Conservation (phyloP, 2,797 vertebrate species). For the Tamandua tetradactyla region DNA sequence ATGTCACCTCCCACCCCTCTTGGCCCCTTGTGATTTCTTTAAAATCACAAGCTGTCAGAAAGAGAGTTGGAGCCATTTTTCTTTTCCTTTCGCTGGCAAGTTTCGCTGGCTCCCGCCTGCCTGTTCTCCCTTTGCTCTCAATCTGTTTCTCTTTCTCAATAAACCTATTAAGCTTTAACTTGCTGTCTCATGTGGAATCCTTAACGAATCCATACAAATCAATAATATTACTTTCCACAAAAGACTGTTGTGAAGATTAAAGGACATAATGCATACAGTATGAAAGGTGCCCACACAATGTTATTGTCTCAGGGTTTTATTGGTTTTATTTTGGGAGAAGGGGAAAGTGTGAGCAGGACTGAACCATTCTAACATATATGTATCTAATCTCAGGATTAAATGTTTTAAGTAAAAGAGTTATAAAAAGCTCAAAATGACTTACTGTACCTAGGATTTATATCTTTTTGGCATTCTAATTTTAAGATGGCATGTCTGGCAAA, state of each 20-base stretch:
- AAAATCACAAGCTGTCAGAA: too few species aligned
- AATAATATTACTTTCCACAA: not conserved
- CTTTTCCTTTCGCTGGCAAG: too few species aligned
- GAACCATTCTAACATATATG: not conserved
- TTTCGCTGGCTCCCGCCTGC: too few species aligned
- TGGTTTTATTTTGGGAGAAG: not conserved
- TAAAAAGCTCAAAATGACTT: constrained; percentile 19
- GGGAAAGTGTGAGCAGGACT: not conserved
- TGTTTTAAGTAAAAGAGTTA: not conserved
- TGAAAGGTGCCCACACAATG: not conserved
- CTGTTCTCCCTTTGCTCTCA: too few species aligned
- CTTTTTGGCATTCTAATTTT: not conserved
- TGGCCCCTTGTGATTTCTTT: too few species aligned
- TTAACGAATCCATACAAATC: too few species aligned
- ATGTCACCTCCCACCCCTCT: too few species aligned
- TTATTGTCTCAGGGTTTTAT: not conserved
- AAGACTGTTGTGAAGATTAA: not conserved
- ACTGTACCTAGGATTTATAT: not conserved
- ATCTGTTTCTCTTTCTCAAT: too few species aligned
- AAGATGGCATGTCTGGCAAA: not conserved
- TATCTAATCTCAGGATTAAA: not conserved
- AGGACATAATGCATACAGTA: not conserved
- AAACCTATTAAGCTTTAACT: too few species aligned
- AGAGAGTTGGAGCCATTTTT: too few species aligned
- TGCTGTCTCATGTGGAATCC: too few species aligned